phyloP scores from a whole-genome alignment of 2,888 invertebrate species.

The Halictus quadricinctus region DNA sequence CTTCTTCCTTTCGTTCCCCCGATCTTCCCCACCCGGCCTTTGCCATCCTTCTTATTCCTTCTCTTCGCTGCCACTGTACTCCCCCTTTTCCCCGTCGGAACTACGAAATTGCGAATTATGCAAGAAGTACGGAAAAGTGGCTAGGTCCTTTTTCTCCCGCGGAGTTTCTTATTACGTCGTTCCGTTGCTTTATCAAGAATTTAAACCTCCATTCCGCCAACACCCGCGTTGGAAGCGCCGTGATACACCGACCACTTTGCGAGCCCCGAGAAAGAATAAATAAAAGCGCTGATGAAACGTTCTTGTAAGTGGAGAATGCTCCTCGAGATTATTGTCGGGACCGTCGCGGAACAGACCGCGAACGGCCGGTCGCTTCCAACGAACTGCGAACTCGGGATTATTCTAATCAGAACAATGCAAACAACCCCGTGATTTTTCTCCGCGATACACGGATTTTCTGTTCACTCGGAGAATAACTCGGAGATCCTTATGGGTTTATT shows the following conservation, averaged over 20 bases:
- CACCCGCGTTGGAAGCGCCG: background rate
- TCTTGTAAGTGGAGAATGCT: constrained; percentile 32
- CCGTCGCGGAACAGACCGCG: background rate
- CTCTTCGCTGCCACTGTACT: background rate
- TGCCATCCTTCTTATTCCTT: background rate
- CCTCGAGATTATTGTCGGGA: constrained; percentile 30
- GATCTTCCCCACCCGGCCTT: background rate
- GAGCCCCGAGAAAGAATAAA: constrained; percentile 4
- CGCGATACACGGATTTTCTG: background rate
- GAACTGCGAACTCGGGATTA: constrained; percentile 6
- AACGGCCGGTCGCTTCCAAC: background rate
- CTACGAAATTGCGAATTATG: constrained; percentile 57
- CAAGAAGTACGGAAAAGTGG: constrained; percentile 42
- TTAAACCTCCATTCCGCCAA: constrained; percentile 51
- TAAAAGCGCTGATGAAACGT: constrained; percentile 22
- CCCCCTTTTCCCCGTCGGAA: constrained; percentile 15
- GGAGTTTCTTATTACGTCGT: constrained; percentile 51
- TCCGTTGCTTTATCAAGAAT: constrained; percentile 54
- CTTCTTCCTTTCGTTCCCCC: no score
- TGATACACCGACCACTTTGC: constrained; percentile 18
- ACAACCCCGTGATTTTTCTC: background rate
- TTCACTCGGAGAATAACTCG: background rate
- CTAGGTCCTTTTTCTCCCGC: constrained; percentile 36
- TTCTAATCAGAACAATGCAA: background rate
- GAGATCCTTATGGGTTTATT: no score